Evolutionary conservation across 2,113 vertebrate genomes (phyloP), one percentile per base, ranked within the genome.

Genomic region (Sylvilagus bachmani): DNA sequence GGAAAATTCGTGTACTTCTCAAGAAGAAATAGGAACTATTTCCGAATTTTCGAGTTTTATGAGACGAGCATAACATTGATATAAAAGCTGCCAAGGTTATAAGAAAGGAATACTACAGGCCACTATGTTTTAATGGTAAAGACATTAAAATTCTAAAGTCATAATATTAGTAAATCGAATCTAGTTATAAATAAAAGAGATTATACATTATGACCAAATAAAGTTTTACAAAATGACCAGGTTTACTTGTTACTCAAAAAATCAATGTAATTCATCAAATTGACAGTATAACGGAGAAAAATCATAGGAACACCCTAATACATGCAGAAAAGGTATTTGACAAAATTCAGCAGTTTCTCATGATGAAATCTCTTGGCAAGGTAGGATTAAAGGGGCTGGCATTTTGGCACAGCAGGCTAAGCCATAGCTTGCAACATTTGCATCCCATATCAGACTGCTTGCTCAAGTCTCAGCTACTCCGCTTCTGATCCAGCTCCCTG

Each of bases 231-330:
- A 90, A 85, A 53, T 64, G 86, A 10, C 3, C 73, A 90, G 61
- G 90, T 33, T 83, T 33, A 64, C 62, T 92, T 94, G 49, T 22
- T 87, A 80, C n/a, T 70, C 19, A 80, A 61, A 61, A 64, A 90
- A 84, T 64, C 69, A 94, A 3, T 58, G 27, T 31, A 73, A 79
- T 73, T 95, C 25, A 90, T 12, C 58, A 90, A 83, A 83, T 77
- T 89, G 67, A 85, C 9, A 62, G 36, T 24, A 24, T 25, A 73
- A 89, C 55, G 21, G 10, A 75, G 25, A 89, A 86, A 61, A 71
- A 78, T 94, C 21, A 14, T 27, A 90, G 11, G 22, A 73, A 90
- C 29, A 83, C 36, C 12, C 83, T 29, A 86, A 33, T 49, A 62
- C 17, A 44, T 29, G 13, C 1, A 25, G 25, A 27, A 49, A 90